phyloP scores from a whole-genome alignment of 2,888 invertebrate genomes.

The Ennomos quercinarius region DNA sequence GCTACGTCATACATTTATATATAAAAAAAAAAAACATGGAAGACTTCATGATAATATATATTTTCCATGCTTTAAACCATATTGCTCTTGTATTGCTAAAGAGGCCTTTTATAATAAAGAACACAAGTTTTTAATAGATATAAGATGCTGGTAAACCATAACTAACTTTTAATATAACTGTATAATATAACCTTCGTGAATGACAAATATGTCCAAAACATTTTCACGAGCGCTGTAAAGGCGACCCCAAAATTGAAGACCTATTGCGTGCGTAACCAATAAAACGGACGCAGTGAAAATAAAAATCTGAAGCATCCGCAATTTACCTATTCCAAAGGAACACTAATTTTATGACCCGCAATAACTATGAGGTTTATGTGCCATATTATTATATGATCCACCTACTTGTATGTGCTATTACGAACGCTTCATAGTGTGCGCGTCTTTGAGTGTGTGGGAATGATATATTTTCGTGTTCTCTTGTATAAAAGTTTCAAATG shows the following conservation, averaged over 20 bases:
- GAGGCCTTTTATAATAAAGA: too few relatives aligned
- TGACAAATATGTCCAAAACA: constrained; percentile 15
- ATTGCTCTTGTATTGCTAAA: too few relatives aligned
- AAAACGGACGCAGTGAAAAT: constrained; percentile 36
- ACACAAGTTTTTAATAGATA: neutral
- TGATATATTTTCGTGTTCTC: constrained; percentile 1
- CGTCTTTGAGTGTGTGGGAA: constrained; percentile 1
- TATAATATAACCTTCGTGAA: constrained; percentile 12
- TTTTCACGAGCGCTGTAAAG: constrained; percentile 31
- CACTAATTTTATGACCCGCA: constrained; percentile 44
- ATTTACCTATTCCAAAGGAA: constrained; percentile 42
- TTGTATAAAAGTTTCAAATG: constrained; percentile 3
- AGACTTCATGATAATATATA: too few relatives aligned
- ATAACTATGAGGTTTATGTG: constrained; percentile 40
- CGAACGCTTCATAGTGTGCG: constrained; percentile 12
- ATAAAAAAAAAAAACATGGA: too few relatives aligned
- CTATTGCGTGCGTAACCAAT: constrained; percentile 38
- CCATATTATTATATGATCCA: constrained; percentile 39
- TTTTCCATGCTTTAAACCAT: too few relatives aligned
- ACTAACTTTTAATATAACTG: too few relatives aligned
- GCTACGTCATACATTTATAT: too few relatives aligned
- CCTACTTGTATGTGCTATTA: constrained; percentile 9
- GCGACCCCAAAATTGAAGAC: constrained; percentile 36
- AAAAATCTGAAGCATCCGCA: constrained; percentile 42
- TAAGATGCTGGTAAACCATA: too few relatives aligned